phyloP scores from a whole-genome alignment of 2,888 invertebrate genomes.

The Thymelicus acteon region DNA sequence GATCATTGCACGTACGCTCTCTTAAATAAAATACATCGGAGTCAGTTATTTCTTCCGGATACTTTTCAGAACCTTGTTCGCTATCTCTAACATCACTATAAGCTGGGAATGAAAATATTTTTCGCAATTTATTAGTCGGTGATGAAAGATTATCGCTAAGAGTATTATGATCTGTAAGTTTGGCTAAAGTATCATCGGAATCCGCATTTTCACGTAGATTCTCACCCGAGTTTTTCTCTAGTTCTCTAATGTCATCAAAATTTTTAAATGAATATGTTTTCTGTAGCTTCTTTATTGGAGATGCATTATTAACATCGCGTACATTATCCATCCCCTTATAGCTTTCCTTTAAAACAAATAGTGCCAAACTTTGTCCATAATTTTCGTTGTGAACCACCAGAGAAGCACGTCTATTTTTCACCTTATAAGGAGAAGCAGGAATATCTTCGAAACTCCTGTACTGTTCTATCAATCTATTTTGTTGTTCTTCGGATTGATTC shows the following conservation, averaged over 20 bases:
- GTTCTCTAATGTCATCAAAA: slow-evolving; percentile 50
- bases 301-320: slow-evolving; percentile 55
- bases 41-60: slow-evolving; percentile 11
- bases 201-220: slow-evolving; percentile 45
- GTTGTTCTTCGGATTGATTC: slow-evolving; percentile 54
- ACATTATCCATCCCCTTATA: slow-evolving; percentile 64
- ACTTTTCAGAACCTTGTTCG: slow-evolving; percentile 2
- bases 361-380: slow-evolving; percentile 55
- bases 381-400: slow-evolving; percentile 54
- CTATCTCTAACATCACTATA: slow-evolving; percentile 5
- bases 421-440: slow-evolving; percentile 66
- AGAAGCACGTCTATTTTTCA: slow-evolving; percentile 77
- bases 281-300: slow-evolving; percentile 67
- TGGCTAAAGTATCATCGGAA: slow-evolving; percentile 45
- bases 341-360: slow-evolving; percentile 64
- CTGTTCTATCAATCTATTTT: slow-evolving; percentile 50
- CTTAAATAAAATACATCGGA: slow-evolving; percentile 2
- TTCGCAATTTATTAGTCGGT: neutral
- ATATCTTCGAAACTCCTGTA: slow-evolving; percentile 75
- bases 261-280: slow-evolving; percentile 63
- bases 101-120: slow-evolving; percentile 13
- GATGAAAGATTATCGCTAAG: neutral
- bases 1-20: slow-evolving; percentile 4
- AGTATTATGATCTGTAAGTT: slow-evolving; percentile 22
- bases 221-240: slow-evolving; percentile 50